Base-by-base conservation (phyloP, 2,888 invertebrate genomes). In the Mythimna lalbum region DNA sequence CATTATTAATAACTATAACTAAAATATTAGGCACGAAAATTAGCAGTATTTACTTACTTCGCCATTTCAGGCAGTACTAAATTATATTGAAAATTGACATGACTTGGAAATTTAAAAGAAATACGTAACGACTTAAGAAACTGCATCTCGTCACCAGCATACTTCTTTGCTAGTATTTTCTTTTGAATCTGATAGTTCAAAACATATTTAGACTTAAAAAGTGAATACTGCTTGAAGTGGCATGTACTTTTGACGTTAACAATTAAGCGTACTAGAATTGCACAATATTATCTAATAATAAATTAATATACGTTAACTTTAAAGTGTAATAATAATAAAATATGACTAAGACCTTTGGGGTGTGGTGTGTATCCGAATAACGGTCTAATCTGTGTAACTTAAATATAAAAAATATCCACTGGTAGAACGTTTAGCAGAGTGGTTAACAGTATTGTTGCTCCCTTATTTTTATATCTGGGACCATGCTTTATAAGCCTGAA, bases 1-100 rank as follows among this genome's bases (percentile, higher is more conserved):
- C 88, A 86, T 85, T 78, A 83, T 87, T 89, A 87, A 84, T 85
- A 88, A 81, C 61, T 82, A 85, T 86, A 76, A 87, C 86, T 81
- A 86, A 87, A 87, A 88, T 85, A 64, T 86, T 88, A 90, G 83
- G 89, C 88, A 89, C 88, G 87, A 87, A 85, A 82, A 84, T 78
- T 84, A 84, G 83, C 81, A 77, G 82, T 85, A 78, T 80, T 76
- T 70, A 82, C 72, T 55, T 79, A 73, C 64, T 80, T 76, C 69
- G 84, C 83, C 78, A 83, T 81, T 89, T 86, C 79, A 80, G 84
- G 87, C 88, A 88, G 88, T 83, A 78, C 63, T 36, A 64, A 53
- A 63, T 39, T 31, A 50, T 52, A 68, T 64, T 47, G 21, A 10
- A 21, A 55, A 55, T 55, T 60, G 31, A 62, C 21, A 27, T 27